Evolutionary conservation across 30 jellyfish, hydroid and myxozoan species (phyloP), one percentile per base, ranked within the genome.

Genomic region (Hydractinia echinata): DNA sequence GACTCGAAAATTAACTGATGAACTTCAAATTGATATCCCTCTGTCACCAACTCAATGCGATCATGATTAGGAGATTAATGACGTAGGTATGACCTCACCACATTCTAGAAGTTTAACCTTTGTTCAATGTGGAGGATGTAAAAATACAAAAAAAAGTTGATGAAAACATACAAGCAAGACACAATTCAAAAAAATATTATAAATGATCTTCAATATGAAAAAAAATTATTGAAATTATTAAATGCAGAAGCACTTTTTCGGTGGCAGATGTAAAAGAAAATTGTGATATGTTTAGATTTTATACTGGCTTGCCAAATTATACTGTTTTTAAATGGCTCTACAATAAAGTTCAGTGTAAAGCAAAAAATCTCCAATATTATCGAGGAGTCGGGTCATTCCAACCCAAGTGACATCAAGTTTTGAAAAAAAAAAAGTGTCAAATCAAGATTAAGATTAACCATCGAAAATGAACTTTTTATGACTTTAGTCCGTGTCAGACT

Each of bases 301-400:
- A 60, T 60, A 60, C 70, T 2, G 70, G 70, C 4, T 4, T 66
- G 4, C 76, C 21, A 66, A 66, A 66, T 4, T 50, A 50, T 6
- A 66, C 21, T 19, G 53, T 66, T 6, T 66, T 66, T 4, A 53
- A 66, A 66, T 66, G 76, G 76, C 76, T 66, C 48, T 53, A 66
- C 48, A 4, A 66, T 8, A 50, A 53, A 50, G 4, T 66, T 66
- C 53, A 66, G 4, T 8, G 0, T 1, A 13, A 66, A 66, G 76
- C 76, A 6, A 66, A 66, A 66, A 66, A 66, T 50, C 48, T 7
- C 10, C 9, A 66, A 19, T 66, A 66, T 66, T 66, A 66, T 66
- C 44, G 44, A 30, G 44, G 44, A 30, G 44, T 30, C 2, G 44
- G 44, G 44, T 30, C 44, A 30, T 30, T 30, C 2, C 44, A 30